Percentiles rank a stretch among this genome's conserved stretches.
phyloP scores from a whole-genome alignment of 2,113 vertebrate species.

The Phycodurus eques region DNA sequence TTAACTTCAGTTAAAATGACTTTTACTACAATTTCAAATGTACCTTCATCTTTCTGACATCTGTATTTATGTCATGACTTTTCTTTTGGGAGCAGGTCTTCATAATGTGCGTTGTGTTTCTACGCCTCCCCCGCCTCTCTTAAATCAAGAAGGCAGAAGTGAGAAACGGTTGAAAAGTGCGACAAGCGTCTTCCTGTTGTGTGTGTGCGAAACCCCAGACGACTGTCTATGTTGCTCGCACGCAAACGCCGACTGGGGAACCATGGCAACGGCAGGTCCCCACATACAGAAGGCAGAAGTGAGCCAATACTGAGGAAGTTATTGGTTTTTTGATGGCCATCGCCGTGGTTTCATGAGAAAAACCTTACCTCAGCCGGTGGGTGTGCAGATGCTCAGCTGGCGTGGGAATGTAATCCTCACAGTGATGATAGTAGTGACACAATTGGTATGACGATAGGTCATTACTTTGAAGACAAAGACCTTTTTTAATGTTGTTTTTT shows the following conservation, averaged over 20 bases:
- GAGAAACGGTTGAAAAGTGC: constrained; percentile 77
- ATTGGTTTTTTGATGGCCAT: constrained; percentile 78
- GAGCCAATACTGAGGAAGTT: constrained; percentile 80
- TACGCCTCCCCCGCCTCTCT: constrained; percentile 53
- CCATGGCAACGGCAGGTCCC: constrained; percentile 64
- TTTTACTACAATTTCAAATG: neutral
- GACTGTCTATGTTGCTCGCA: constrained; percentile 71
- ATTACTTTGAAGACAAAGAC: neutral
- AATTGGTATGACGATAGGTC: neutral
- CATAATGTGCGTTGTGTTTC: constrained; percentile 46
- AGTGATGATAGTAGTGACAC: constrained; percentile 27
- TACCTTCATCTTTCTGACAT: neutral
- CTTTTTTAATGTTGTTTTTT: no score
- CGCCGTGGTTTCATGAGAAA: constrained; percentile 69
- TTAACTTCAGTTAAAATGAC: neutral
- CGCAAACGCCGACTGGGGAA: constrained; percentile 69
- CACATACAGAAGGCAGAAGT: constrained; percentile 82
- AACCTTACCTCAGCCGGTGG: constrained; percentile 52
- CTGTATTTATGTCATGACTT: neutral
- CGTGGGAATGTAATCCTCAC: constrained; percentile 66
- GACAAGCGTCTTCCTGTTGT: constrained; percentile 73
- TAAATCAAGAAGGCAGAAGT: constrained; percentile 78
- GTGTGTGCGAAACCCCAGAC: constrained; percentile 71
- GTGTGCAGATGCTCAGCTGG: constrained; percentile 26
- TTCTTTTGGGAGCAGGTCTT: neutral